These are phyloP conservation scores for Muscicapa comitata DNA, from an alignment of 2,797 vertebrate genomes.

Conservation along the genomic window DNA sequence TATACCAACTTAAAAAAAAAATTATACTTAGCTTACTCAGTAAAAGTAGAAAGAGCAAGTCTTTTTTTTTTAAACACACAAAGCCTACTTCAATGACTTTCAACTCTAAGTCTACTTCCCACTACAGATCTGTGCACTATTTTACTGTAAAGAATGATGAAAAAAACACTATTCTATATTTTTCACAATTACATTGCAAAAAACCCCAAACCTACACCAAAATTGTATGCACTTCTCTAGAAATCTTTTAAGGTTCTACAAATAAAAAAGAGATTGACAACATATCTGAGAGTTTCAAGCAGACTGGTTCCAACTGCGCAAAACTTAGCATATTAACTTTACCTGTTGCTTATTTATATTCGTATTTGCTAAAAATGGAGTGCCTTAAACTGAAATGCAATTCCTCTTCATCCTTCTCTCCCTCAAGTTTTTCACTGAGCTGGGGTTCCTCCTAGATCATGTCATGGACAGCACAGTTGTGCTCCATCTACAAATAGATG, in stretches of 20 bases:
- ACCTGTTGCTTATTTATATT: neutral
- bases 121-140: neutral
- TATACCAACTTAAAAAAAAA: neutral
- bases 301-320: neutral
- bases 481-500: neutral
- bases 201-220: neutral
- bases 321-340: neutral
- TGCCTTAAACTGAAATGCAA: neutral
- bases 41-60: neutral
- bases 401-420: neutral
- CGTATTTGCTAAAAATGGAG: neutral
- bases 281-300: neutral
- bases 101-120: neutral
- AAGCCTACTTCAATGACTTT: neutral
- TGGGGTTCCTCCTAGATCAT: neutral
- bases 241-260: neutral
- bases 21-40: neutral
- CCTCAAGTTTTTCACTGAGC: neutral
- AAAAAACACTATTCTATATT: neutral
- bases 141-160: neutral
- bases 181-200: neutral
- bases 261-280: neutral
- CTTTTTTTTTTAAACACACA: neutral
- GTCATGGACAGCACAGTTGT: neutral
- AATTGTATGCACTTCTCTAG: neutral